Conservation (phyloP, 2,888 invertebrate species). For the Ecdyonurus torrentis region DNA sequence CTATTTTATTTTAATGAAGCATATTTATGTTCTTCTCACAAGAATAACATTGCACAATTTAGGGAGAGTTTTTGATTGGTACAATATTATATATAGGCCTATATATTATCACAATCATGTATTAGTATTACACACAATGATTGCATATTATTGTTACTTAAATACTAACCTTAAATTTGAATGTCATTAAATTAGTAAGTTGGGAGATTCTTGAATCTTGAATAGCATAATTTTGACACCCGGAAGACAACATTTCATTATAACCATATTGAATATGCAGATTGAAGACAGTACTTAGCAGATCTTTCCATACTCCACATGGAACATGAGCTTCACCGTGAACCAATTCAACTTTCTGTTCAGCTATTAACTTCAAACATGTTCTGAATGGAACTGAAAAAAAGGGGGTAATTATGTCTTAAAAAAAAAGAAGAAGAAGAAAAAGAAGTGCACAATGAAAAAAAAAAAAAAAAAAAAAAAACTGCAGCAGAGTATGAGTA, state of each 20-base stretch:
- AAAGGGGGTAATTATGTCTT: too few relatives aligned
- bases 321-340: slow-evolving; percentile 35
- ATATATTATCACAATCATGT: background rate
- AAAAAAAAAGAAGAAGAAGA: too few relatives aligned
- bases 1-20: too few relatives aligned
- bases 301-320: slow-evolving; percentile 37
- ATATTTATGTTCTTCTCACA: too few relatives aligned
- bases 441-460: too few relatives aligned
- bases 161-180: slow-evolving; percentile 13
- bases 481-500: too few relatives aligned
- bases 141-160: background rate
- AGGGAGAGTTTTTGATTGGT: background rate
- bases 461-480: too few relatives aligned
- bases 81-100: background rate
- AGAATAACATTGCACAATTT: too few relatives aligned
- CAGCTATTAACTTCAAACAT: slow-evolving; percentile 34
- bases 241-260: slow-evolving; percentile 7
- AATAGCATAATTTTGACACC: slow-evolving; percentile 7
- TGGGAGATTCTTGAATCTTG: slow-evolving; percentile 20
- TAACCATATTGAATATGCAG: slow-evolving; percentile 24
- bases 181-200: slow-evolving; percentile 17
- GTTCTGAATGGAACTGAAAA: slow-evolving; percentile 35
- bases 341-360: slow-evolving; percentile 32
- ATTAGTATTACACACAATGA: background rate
- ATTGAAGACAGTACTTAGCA: slow-evolving; percentile 30